These are phyloP conservation scores for Parapsyche elsis DNA, from an alignment of 1,140 invertebrate genomes.

Conservation along the genomic window DNA sequence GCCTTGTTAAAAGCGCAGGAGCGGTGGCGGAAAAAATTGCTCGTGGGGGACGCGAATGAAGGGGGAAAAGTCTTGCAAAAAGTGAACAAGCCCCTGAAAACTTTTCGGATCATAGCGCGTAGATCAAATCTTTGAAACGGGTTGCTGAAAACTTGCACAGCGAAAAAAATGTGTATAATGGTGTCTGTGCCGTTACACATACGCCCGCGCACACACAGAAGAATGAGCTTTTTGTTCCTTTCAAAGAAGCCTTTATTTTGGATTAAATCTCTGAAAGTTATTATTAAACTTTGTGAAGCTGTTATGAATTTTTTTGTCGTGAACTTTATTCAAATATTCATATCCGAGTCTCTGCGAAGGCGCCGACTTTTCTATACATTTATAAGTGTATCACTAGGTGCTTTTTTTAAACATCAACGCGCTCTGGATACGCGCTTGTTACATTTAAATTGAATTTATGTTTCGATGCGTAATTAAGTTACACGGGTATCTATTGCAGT, in stretches of 20 bases:
- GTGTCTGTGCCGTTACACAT: background rate
- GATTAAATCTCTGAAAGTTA: conserved; percentile 36
- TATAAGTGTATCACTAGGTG: too few species aligned
- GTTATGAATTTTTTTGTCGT: conserved; percentile 34
- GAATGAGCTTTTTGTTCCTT: conserved; percentile 36
- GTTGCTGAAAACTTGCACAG: conserved; percentile 34
- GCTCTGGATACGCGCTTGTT: too few species aligned
- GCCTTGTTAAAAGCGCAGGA: conserved; percentile 2
- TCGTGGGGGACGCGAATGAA: background rate
- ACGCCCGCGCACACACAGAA: background rate
- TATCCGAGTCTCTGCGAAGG: conserved; percentile 6
- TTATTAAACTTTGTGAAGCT: conserved; percentile 25
- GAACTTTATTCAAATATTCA: conserved; percentile 36
- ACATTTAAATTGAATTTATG: too few species aligned
- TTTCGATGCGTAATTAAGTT: too few species aligned
- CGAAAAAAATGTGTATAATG: conserved; percentile 8
- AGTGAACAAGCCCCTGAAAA: conserved; percentile 27
- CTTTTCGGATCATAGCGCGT: conserved; percentile 42
- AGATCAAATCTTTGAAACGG: conserved; percentile 41
- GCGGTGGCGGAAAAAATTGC: background rate
- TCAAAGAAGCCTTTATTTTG: conserved; percentile 36
- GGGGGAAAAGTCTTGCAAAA: conserved; percentile 22
- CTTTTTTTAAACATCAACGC: too few species aligned
- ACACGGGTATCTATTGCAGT: too few species aligned
- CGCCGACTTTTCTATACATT: background rate